These are phyloP conservation scores for Morone saxatilis DNA, from an alignment of 2,113 vertebrate species.

Conservation along the genomic window DNA sequence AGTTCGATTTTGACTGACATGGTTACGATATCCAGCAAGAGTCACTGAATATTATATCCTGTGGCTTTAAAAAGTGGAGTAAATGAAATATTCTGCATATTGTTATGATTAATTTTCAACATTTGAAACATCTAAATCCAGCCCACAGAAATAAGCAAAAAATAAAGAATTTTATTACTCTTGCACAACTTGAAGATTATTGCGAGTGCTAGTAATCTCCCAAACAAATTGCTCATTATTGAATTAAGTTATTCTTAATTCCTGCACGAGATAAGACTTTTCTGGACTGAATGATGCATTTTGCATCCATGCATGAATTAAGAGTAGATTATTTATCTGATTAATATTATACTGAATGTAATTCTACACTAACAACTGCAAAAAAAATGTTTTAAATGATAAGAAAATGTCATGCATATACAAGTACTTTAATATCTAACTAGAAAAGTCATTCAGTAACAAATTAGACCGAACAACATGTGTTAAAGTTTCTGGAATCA, in stretches of 20 bases:
- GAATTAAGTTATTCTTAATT: neutral
- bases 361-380: no score
- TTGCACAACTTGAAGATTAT: no score
- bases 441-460: neutral
- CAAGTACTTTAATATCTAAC: neutral
- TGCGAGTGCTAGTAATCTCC: no score
- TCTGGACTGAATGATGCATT: neutral
- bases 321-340: neutral
- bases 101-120: neutral
- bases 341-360: no score
- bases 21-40: no score
- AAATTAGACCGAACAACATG: neutral
- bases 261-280: neutral
- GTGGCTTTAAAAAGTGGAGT: neutral
- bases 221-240: no score
- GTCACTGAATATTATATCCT: no score
- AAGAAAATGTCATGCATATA: neutral
- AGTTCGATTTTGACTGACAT: constrained; percentile 7
- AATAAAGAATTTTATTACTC: neutral
- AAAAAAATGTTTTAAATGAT: neutral
- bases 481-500: neutral
- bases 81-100: neutral
- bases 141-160: neutral
- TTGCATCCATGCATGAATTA: neutral
- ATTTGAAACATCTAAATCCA: neutral